Evolutionary conservation across 2,797 vertebrate genomes (phyloP), one percentile per base, ranked within the genome.

Genomic region (Alectoris magna): DNA sequence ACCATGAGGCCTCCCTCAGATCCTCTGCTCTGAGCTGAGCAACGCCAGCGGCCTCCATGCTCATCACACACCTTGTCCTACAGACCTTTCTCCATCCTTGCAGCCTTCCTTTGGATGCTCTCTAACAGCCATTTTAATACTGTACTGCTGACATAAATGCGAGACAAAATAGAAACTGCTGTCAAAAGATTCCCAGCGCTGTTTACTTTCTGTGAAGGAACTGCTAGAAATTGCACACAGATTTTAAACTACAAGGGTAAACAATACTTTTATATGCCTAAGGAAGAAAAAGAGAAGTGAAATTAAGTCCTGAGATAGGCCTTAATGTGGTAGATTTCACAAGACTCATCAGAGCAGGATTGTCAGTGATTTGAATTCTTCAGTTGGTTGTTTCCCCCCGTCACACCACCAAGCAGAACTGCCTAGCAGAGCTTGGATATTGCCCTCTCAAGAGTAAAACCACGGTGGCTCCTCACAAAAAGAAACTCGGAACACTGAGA

Each of bases 331-430:
- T 12, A 84, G 49, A 77, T 85, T 87, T 79, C 68, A 76, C 36
- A 85, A 34, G 56, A 56, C 13, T 79, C 43, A 39, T 70, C 60
- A 41, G 70, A 82, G 29, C 31, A 24, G 5, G 7, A 48, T 46
- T 56, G 73, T 4, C 27, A 6, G 1, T 34, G 56, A 63, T 38
- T 34, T 2, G 1, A 31, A 49, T 49, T 38, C 22, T 26, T 55
- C 53, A 11, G 1, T 1, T n/a, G 56, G 46, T 34, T 46, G 23
- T 38, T 36, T 62, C n/a, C 67, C 22, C 22, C 59, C 23, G 18
- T 22, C 3, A 0, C 4, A 9, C 34, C 2, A 1, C 39, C 46
- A 27, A 64, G 36, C 3, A 0, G 36, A 60, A 39, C 1, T 4
- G 72, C 44, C 62, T 68, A 6, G 1, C 53, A 80, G 51, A 83